These are phyloP conservation scores for Dromius quadrimaculatus DNA, from an alignment of 2,888 invertebrate genomes.

Conservation along the genomic window DNA sequence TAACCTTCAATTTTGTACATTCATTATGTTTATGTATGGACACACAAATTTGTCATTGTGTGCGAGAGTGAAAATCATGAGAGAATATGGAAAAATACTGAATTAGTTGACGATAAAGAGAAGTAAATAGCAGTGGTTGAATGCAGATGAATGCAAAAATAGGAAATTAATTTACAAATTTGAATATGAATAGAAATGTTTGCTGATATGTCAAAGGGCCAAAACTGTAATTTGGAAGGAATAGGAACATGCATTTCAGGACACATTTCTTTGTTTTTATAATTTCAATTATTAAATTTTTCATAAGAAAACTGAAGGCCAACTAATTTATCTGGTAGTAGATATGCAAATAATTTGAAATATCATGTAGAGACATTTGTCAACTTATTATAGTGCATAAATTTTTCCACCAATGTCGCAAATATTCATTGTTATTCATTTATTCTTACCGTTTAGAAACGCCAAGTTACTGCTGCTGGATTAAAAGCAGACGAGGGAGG, in stretches of 20 bases:
- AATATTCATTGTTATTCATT: neutral
- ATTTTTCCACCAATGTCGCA: constrained; percentile 1
- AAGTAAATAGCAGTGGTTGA: neutral
- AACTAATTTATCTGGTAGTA: no score
- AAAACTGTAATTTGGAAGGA: no score
- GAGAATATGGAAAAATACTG: constrained; percentile 13
- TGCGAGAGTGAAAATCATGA: neutral
- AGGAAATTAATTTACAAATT: constrained; percentile 14
- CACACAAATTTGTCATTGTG: neutral
- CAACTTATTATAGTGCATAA: constrained; percentile 1
- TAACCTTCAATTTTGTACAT: constrained; percentile 35
- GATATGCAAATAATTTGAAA: neutral
- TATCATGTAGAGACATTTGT: neutral
- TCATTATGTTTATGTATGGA: constrained; percentile 5
- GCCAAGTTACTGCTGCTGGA: no score
- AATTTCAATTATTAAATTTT: neutral
- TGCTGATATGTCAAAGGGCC: constrained; percentile 17
- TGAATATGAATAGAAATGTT: constrained; percentile 13
- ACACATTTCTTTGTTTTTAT: neutral
- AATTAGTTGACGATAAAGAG: neutral
- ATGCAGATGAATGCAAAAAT: constrained; percentile 10
- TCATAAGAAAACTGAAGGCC: neutral
- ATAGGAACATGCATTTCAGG: no score
- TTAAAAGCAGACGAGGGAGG: no score
- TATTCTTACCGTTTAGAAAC: neutral